Evolutionary conservation across 2,888 invertebrate genomes (phyloP), one percentile per base, ranked within the genome.

Genomic region (Trissolcus japonicus): DNA sequence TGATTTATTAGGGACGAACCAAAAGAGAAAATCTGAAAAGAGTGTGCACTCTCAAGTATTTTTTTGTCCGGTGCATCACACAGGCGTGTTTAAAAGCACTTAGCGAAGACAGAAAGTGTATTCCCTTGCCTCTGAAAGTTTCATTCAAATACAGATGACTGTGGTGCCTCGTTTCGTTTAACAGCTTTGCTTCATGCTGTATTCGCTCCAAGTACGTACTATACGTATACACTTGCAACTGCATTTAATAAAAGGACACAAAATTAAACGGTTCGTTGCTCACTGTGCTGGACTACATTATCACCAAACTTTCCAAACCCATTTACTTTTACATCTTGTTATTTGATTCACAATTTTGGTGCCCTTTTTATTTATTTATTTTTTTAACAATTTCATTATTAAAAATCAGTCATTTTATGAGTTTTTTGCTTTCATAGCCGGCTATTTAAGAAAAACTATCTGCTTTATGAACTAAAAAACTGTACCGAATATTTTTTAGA

Each of bases 141-240:
- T 55, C 41, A 69, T 69, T 69, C 62, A 69, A 62, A 69, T 62
- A 56, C 69, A 50, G 56, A 69, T 56, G 61, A 61, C 61, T 69
- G 56, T 56, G 61, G 61, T 61, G 35, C 54, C 60, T 61, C 69
- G 56, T 69, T 61, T 69, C 43, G 55, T 69, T 69, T 68, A 68
- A 68, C 69, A 61, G 48, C 61, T 61, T 61, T 50, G 61, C 56
- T 50, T 48, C 61, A 50, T 48, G 60, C 60, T 68, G 60, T 59
- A 41, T 59, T 61, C 40, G 14, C 11, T 56, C 61, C 41, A 68
- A 61, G 61, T 61, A 60, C 50, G 55, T 61, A 60, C 50, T 35
- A 35, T 53, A n/a, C n/a, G n/a, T n/a, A 61, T 69, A 50, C 54
- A 61, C 60, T 60, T 54, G 59, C 60, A 16, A 68, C 68, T 61